A percentile compares a stretch with the other conserved stretches of the same genome.
Evolutionary conservation across 2,797 vertebrate genomes (phyloP).

Genomic region (Pseudocheirus occidentalis): DNA sequence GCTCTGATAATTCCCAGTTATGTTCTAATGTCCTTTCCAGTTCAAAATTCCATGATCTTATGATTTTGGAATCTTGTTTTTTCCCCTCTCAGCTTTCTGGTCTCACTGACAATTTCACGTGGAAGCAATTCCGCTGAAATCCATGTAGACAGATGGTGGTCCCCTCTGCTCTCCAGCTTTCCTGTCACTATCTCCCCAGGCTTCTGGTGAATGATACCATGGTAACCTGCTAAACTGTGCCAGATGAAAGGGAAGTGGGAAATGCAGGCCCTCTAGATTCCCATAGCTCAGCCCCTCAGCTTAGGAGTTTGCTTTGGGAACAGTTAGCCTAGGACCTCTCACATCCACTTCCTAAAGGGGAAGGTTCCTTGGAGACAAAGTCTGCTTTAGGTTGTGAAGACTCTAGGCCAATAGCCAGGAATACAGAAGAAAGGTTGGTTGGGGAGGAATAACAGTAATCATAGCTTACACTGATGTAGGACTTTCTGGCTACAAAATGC

Average conservation of each 20-base stretch:
- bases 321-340: not conserved
- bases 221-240: conserved; percentile 77
- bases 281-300: not conserved
- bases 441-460: not conserved
- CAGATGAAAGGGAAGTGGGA: conserved; percentile 77
- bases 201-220: conserved; percentile 75
- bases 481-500: not conserved
- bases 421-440: not conserved
- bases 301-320: not conserved
- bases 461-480: not conserved
- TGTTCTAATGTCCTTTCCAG: not conserved
- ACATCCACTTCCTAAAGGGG: not conserved
- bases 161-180: conserved; percentile 58
- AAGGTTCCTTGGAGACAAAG: not conserved
- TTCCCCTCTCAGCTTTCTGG: conserved; percentile 66
- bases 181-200: conserved; percentile 45
- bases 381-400: not conserved
- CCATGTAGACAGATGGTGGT: conserved; percentile 81
- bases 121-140: conserved; percentile 81
- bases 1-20: not conserved
- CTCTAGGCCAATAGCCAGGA: not conserved
- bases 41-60: not conserved
- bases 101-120: conserved; percentile 68
- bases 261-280: conserved; percentile 69
- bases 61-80: conserved; percentile 43